Conservation (phyloP, 2,113 vertebrate genomes). For the Pelvicachromis taeniatus region DNA sequence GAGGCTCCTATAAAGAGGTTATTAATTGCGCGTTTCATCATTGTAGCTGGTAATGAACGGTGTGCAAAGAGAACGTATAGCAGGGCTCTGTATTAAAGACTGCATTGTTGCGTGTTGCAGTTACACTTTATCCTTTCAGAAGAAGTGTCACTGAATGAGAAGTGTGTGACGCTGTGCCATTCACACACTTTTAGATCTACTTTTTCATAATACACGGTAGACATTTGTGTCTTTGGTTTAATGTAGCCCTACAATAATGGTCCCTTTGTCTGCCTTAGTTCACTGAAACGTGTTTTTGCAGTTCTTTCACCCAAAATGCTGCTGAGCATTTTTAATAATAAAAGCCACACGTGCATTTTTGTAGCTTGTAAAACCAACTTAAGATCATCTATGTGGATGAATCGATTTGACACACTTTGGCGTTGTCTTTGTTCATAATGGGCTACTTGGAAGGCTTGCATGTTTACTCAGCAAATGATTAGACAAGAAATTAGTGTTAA, state of each 20-base stretch:
- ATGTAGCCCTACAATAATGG: background rate
- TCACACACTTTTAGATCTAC: background rate
- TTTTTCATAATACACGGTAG: background rate
- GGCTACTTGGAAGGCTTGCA: constrained; percentile 47
- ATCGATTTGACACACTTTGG: constrained; percentile 58
- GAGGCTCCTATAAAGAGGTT: background rate
- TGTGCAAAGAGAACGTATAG: background rate
- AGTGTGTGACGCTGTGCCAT: background rate
- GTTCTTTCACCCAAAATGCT: background rate
- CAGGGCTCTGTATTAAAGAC: background rate
- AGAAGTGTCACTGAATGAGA: background rate
- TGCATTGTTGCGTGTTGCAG: no score
- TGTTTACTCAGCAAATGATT: constrained; percentile 72
- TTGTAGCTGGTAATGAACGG: background rate
- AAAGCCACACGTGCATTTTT: constrained; percentile 22
- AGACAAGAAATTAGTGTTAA: constrained; percentile 62
- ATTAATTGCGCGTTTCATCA: background rate
- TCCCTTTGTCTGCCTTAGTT: background rate
- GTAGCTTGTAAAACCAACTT: background rate
- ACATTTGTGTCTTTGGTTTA: background rate
- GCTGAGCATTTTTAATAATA: constrained; percentile 3
- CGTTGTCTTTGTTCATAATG: constrained; percentile 55
- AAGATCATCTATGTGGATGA: constrained; percentile 35
- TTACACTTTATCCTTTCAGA: background rate
- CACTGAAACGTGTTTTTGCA: background rate